A percentile compares a stretch with the other conserved stretches of the same genome.
These are phyloP conservation scores for Leptopterna dolabrata DNA, from an alignment of 2,888 invertebrate species.

Conservation along the genomic window DNA sequence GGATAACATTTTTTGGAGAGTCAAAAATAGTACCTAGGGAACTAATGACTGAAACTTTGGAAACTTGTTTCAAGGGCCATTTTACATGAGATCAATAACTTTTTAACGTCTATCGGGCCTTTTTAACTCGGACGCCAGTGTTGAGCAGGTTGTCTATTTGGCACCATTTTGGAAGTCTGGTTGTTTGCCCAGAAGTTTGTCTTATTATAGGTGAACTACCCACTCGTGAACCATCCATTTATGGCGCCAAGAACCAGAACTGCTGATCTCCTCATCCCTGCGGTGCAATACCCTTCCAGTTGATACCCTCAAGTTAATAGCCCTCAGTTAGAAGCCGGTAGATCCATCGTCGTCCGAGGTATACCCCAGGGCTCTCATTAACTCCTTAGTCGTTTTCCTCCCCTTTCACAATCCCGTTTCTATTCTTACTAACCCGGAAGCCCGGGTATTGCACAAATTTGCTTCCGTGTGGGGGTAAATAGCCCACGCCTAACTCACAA, in stretches of 20 bases:
- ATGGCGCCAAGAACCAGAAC: not conserved
- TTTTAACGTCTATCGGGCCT: too few relatives aligned
- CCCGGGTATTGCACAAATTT: not conserved
- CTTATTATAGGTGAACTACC: too few relatives aligned
- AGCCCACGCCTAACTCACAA: not conserved
- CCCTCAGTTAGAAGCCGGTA: not conserved
- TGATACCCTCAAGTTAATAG: not conserved
- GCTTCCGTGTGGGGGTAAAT: not conserved
- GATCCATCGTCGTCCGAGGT: conserved; percentile 12
- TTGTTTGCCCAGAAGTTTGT: too few relatives aligned
- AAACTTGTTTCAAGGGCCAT: too few relatives aligned
- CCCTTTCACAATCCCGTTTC: not conserved
- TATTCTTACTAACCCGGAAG: not conserved
- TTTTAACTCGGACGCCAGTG: too few relatives aligned
- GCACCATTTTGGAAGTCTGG: too few relatives aligned
- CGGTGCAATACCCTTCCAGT: not conserved
- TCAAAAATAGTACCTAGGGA: too few relatives aligned
- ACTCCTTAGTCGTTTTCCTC: not conserved
- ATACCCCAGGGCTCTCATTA: conserved; percentile 32
- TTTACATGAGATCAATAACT: too few relatives aligned
- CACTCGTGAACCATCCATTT: too few relatives aligned
- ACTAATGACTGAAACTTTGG: too few relatives aligned
- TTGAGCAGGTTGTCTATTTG: too few relatives aligned
- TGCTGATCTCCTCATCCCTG: not conserved
- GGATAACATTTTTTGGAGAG: too few relatives aligned